These are phyloP conservation scores for Meloidogyne chitwoodi DNA, from an alignment of 1,140 invertebrate species.

Conservation along the genomic window DNA sequence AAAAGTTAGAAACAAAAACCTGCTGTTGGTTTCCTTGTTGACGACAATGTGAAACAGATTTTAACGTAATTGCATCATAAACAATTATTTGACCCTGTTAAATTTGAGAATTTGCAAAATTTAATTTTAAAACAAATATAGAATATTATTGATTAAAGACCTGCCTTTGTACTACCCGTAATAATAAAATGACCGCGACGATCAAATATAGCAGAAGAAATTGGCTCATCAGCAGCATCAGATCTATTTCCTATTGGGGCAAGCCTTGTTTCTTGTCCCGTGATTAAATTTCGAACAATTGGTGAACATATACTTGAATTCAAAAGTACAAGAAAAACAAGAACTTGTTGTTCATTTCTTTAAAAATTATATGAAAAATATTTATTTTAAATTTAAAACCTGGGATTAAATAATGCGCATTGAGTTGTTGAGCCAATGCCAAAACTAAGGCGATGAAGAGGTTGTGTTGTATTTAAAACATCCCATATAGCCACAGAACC, in stretches of 20 bases:
- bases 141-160: background rate
- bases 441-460: slow-evolving; percentile 18
- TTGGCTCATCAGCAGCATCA: slow-evolving; percentile 27
- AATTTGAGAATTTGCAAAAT: background rate
- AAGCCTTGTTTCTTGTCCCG: slow-evolving; percentile 4
- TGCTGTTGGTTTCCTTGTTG: slow-evolving; percentile 22
- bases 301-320: slow-evolving; percentile 22
- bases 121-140: background rate
- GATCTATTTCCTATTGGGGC: slow-evolving; percentile 1
- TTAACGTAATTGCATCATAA: slow-evolving; percentile 35
- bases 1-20: slow-evolving; percentile 14
- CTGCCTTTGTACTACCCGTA: slow-evolving; percentile 33
- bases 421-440: slow-evolving; percentile 28
- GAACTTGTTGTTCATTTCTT: slow-evolving; percentile 38
- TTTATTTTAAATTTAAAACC: slow-evolving; percentile 12
- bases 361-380: slow-evolving; percentile 11
- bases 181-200: slow-evolving; percentile 32
- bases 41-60: slow-evolving; percentile 26
- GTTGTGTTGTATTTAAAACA: slow-evolving; percentile 22
- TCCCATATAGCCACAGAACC: slow-evolving; percentile 40
- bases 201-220: slow-evolving; percentile 40
- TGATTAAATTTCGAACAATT: slow-evolving; percentile 19
- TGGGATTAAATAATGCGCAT: slow-evolving; percentile 35
- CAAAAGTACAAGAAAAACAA: slow-evolving; percentile 29
- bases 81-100: slow-evolving; percentile 35